These are phyloP conservation scores for Xenopus borealis DNA, from an alignment of 2,113 vertebrate genomes.

Conservation along the genomic window DNA sequence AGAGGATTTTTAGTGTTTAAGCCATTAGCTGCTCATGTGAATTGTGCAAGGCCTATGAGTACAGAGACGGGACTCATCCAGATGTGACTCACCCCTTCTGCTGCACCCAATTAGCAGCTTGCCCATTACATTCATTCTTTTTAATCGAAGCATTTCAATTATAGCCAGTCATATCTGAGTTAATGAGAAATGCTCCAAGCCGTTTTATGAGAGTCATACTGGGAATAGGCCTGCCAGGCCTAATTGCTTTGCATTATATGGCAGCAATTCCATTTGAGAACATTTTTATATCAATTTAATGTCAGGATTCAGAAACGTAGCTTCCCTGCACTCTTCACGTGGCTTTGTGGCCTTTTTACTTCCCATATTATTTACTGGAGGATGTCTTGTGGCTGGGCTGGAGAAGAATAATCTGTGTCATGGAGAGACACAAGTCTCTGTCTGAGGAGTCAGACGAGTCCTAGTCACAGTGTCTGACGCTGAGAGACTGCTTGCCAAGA, in stretches of 20 bases:
- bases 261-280: slow-evolving; percentile 45
- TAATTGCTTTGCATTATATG: slow-evolving; percentile 49
- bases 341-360: not conserved
- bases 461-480: not conserved
- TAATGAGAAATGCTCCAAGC: slow-evolving; percentile 37
- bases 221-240: slow-evolving; percentile 36
- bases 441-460: not conserved
- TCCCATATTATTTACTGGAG: not conserved
- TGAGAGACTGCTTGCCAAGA: not conserved
- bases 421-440: not conserved
- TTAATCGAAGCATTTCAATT: slow-evolving; percentile 49
- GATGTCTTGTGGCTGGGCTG: not conserved
- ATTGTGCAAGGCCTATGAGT: slow-evolving; percentile 49
- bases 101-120: slow-evolving; percentile 51
- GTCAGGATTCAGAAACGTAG: not conserved
- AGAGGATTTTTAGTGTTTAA: slow-evolving; percentile 50
- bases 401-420: not conserved
- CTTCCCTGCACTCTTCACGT: not conserved
- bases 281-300: slow-evolving; percentile 34
- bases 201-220: slow-evolving; percentile 46
- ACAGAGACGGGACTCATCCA: slow-evolving; percentile 33
- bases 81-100: slow-evolving; percentile 36
- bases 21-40: slow-evolving; percentile 32
- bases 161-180: slow-evolving; percentile 45
- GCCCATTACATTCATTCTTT: slow-evolving; percentile 45